phyloP scores from a whole-genome alignment of 1,140 invertebrate genomes.

The Papilio xuthus region DNA sequence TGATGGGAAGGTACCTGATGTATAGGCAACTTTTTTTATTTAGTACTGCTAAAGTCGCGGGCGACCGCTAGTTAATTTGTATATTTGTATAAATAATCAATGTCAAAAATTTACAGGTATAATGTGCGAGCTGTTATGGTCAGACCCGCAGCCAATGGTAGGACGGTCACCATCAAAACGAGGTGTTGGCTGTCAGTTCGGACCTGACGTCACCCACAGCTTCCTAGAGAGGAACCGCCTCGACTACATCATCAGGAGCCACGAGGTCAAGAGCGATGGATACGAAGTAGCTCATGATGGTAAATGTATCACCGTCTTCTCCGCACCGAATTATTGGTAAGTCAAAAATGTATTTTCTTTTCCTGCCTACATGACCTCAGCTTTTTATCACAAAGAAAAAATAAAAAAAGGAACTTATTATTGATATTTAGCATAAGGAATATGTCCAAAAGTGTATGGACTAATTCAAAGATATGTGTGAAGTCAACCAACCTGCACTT shows the following conservation, averaged over 20 bases:
- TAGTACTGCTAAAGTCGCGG: no score
- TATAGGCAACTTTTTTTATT: no score
- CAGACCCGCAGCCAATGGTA: constrained; percentile 94
- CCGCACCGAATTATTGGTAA: constrained; percentile 99
- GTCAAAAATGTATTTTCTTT: constrained; percentile 39
- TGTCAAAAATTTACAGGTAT: constrained; percentile 77
- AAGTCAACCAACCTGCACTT: no score
- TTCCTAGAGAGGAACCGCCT: constrained; percentile 94
- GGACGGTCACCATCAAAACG: constrained; percentile 96
- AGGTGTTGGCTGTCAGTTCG: constrained; percentile 99
- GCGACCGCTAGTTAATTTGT: no score
- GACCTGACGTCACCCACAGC: constrained; percentile 96
- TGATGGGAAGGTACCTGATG: no score
- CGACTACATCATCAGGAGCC: constrained; percentile 97
- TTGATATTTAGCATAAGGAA: no score
- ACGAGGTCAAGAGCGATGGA: constrained; percentile 98
- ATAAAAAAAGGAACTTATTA: no score
- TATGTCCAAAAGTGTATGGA: no score
- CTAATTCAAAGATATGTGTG: no score
- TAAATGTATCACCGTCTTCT: constrained; percentile 97
- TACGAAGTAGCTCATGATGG: constrained; percentile 97
- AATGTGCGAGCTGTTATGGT: constrained; percentile 99
- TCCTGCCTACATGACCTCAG: no score
- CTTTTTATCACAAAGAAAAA: no score
- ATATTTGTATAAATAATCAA: not conserved